A percentile compares a stretch with the other conserved stretches of the same genome.
These are phyloP conservation scores for Drosophila nannoptera DNA, from an alignment of 1,140 invertebrate species.

Conservation along the genomic window DNA sequence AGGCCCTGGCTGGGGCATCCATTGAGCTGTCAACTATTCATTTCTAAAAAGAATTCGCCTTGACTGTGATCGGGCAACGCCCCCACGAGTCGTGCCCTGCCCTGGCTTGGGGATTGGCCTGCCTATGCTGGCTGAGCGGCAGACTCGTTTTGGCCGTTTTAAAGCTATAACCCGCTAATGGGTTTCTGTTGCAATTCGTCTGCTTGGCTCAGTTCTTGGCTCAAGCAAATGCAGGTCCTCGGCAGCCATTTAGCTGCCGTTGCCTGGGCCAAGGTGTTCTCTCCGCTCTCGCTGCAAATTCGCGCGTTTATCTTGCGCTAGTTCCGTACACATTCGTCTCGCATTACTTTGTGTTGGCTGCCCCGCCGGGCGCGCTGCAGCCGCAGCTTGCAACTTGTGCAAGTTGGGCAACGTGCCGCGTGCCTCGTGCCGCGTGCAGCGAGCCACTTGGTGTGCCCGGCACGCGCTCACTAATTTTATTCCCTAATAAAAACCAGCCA, in stretches of 20 bases:
- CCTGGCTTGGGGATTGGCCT: neutral
- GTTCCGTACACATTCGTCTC: constrained; percentile 63
- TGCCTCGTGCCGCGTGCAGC: constrained; percentile 17
- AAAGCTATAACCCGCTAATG: neutral
- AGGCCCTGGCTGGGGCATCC: no score
- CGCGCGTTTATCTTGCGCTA: constrained; percentile 62
- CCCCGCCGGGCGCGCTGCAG: neutral
- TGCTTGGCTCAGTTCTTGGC: constrained; percentile 6
- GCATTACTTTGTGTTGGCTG: constrained; percentile 49
- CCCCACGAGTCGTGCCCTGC: no score
- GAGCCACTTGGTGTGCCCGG: constrained; percentile 60
- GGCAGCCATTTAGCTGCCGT: constrained; percentile 40
- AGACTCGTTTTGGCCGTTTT: neutral
- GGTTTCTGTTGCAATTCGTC: neutral
- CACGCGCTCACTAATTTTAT: constrained; percentile 75
- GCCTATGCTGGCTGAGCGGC: neutral
- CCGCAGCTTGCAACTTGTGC: constrained; percentile 44
- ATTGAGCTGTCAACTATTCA: no score
- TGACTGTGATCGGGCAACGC: no score
- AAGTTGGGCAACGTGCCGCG: constrained; percentile 8
- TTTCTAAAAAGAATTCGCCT: no score
- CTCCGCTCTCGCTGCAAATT: constrained; percentile 42
- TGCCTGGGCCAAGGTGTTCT: constrained; percentile 12
- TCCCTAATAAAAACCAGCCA: constrained; percentile 71
- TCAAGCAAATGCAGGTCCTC: constrained; percentile 29